Conservation (phyloP, 2,888 invertebrate species). For the Bembecia ichneumoniformis region DNA sequence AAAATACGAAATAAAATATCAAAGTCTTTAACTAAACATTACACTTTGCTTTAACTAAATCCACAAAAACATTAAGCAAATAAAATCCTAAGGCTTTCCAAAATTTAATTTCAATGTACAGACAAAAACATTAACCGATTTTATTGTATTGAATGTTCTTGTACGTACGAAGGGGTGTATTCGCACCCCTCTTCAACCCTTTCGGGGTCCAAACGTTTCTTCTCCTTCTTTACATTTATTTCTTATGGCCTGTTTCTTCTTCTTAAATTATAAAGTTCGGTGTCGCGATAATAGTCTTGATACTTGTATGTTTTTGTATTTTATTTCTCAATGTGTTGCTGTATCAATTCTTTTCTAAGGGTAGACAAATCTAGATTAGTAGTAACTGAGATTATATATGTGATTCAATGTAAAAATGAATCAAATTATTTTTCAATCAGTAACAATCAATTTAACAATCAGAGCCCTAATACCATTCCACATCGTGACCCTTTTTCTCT, state of each 20-base stretch:
- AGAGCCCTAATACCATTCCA: too few relatives aligned
- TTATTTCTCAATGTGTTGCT: too few relatives aligned
- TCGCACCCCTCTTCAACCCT: conserved; percentile 66
- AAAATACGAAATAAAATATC: too few relatives aligned
- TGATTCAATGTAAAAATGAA: too few relatives aligned
- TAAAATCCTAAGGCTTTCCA: too few relatives aligned
- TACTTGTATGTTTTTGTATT: conserved; percentile 27
- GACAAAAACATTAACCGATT: conserved; percentile 1
- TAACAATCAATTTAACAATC: too few relatives aligned
- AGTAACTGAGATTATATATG: too few relatives aligned
- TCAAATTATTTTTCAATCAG: too few relatives aligned
- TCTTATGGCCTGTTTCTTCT: conserved; percentile 74
- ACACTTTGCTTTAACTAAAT: too few relatives aligned
- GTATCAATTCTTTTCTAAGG: neutral
- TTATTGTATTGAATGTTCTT: neutral
- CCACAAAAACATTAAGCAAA: too few relatives aligned
- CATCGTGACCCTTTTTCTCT: neutral
- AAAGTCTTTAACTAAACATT: too few relatives aligned
- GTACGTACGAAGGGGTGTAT: conserved; percentile 50
- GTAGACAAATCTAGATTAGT: too few relatives aligned
- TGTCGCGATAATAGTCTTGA: conserved; percentile 34
- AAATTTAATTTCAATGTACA: conserved; percentile 1
- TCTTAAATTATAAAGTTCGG: conserved; percentile 69
- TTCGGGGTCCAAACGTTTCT: conserved; percentile 68
- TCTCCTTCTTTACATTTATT: conserved; percentile 73